Conservation (phyloP, 2,113 vertebrate genomes). For the Fukomys damarensis region DNA sequence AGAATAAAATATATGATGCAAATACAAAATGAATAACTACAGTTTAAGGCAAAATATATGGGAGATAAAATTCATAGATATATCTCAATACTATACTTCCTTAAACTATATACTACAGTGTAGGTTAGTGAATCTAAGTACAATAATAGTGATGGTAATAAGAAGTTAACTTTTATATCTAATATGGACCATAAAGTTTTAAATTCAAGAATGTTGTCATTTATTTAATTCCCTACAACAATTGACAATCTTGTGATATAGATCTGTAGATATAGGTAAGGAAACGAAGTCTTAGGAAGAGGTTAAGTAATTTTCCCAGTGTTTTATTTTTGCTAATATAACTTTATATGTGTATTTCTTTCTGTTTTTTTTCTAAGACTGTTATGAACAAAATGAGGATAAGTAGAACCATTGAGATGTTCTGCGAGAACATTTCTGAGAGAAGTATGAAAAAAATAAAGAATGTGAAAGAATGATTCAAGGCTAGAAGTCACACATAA, state of each 20-base stretch:
- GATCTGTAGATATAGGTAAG: not conserved
- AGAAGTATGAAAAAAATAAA: not conserved
- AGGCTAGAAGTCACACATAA: not conserved
- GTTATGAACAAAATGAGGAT: not conserved
- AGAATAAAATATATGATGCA: not conserved
- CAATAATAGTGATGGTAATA: not conserved
- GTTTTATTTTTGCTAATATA: not conserved
- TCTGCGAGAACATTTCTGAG: not conserved
- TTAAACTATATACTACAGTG: not conserved
- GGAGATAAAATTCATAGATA: not conserved
- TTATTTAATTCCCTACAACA: not conserved
- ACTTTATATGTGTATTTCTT: not conserved
- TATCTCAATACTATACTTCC: not conserved
- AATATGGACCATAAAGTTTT: not conserved
- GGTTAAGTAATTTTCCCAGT: not conserved
- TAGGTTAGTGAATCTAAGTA: not conserved
- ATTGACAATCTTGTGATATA: not conserved
- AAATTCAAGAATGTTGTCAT: constrained; percentile 4
- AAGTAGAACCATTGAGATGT: no score
- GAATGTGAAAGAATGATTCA: not conserved
- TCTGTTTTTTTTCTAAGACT: not conserved
- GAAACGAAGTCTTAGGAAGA: not conserved
- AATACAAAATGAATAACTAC: not conserved
- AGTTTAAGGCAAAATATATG: not conserved
- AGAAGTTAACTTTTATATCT: not conserved